These are phyloP conservation scores for Cynopterus brachyotis DNA, from an alignment of 2,113 vertebrate species.

Conservation along the genomic window DNA sequence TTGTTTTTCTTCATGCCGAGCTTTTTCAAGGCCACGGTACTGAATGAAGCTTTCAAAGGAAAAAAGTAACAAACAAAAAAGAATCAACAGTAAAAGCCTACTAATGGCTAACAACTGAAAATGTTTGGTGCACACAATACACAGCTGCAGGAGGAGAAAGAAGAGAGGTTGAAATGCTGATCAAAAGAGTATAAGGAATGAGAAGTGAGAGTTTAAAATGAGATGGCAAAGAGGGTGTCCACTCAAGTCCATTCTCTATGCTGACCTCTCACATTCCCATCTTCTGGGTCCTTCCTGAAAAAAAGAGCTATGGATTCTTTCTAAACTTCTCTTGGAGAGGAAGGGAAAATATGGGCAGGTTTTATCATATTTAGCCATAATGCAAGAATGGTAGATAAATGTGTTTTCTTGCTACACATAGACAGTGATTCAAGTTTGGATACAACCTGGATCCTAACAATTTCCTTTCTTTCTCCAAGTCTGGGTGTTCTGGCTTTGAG, in stretches of 20 bases:
- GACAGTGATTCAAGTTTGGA: not conserved
- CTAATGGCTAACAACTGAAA: conserved; percentile 13
- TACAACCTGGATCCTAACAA: not conserved
- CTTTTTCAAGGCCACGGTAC: not conserved
- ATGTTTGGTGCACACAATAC: not conserved
- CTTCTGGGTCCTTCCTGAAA: not conserved
- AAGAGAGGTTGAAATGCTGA: not conserved
- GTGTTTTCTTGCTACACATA: not conserved
- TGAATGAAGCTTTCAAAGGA: conserved; percentile 46
- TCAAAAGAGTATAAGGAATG: not conserved
- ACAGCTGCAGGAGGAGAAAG: not conserved
- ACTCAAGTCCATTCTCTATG: not conserved
- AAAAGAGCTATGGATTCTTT: not conserved
- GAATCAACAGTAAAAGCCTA: conserved; percentile 43
- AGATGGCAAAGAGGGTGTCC: not conserved
- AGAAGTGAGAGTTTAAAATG: not conserved
- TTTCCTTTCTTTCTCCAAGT: not conserved
- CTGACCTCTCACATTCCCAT: not conserved
- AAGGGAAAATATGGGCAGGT: not conserved
- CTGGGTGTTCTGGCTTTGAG: not conserved
- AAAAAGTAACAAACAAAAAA: not conserved
- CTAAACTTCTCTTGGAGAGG: not conserved
- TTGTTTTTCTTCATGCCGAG: conserved; percentile 27
- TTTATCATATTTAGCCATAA: not conserved
- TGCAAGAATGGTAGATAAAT: not conserved